These are phyloP conservation scores for Cephalopholis sonnerati DNA, from an alignment of 2,113 vertebrate species.

Conservation along the genomic window DNA sequence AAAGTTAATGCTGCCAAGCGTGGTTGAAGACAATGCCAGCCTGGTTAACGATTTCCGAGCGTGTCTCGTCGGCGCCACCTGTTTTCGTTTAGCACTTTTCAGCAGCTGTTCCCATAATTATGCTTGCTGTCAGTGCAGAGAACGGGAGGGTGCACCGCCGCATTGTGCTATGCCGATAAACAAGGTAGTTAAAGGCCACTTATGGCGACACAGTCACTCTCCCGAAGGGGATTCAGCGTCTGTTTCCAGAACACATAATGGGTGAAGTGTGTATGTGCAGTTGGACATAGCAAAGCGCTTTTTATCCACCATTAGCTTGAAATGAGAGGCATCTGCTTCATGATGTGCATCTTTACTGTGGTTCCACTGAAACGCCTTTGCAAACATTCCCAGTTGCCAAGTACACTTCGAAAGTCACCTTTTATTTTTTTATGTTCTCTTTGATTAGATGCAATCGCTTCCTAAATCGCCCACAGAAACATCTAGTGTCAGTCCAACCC, in stretches of 20 bases:
- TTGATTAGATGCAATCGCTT: slow-evolving; percentile 30
- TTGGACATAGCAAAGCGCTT: slow-evolving; percentile 62
- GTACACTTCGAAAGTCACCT: slow-evolving; percentile 13
- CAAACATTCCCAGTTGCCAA: slow-evolving; percentile 27
- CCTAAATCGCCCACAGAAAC: slow-evolving; percentile 8
- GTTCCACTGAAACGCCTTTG: slow-evolving; percentile 21
- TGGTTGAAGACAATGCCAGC: slow-evolving; percentile 74
- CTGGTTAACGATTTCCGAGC: slow-evolving; percentile 69
- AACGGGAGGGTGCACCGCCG: slow-evolving; percentile 58
- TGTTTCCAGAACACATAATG: slow-evolving; percentile 70
- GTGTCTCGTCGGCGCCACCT: slow-evolving; percentile 77
- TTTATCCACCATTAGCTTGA: slow-evolving; percentile 66
- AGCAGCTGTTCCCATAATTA: slow-evolving; percentile 85
- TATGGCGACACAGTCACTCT: slow-evolving; percentile 73
- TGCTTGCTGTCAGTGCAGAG: slow-evolving; percentile 68
- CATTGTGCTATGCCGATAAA: slow-evolving; percentile 76
- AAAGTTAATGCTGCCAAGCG: slow-evolving; percentile 70
- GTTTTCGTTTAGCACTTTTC: slow-evolving; percentile 82
- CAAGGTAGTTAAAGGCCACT: slow-evolving; percentile 82
- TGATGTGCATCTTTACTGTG: slow-evolving; percentile 42
- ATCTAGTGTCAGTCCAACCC: background rate
- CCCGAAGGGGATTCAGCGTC: slow-evolving; percentile 70
- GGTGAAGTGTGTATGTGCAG: slow-evolving; percentile 55
- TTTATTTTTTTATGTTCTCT: slow-evolving; percentile 34
- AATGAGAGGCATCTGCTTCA: slow-evolving; percentile 67